Conservation (phyloP, 2,113 vertebrate genomes). For the Perca fluviatilis region DNA sequence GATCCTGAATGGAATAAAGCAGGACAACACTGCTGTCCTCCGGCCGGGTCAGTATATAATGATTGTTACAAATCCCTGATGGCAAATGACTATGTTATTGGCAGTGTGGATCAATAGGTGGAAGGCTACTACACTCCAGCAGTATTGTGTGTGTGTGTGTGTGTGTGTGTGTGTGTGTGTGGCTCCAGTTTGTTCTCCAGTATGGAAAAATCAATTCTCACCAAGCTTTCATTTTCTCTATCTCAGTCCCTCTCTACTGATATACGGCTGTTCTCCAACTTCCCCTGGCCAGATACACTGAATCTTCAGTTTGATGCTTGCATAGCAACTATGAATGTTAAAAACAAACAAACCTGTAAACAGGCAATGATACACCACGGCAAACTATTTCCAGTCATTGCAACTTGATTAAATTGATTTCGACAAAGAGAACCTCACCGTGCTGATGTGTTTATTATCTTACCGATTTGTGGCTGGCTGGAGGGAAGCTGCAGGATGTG, state of each 20-base stretch:
- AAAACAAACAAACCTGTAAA: conserved; percentile 22
- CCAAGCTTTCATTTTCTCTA: conserved; percentile 66
- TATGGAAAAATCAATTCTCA: conserved; percentile 77
- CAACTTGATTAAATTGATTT: conserved; percentile 51
- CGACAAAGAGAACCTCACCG: conserved; percentile 48
- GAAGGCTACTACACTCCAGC: conserved; percentile 58
- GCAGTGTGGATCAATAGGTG: conserved; percentile 76
- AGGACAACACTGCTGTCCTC: conserved; percentile 57
- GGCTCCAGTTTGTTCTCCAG: conserved; percentile 60
- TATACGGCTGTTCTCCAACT: conserved; percentile 33
- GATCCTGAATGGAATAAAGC: conserved; percentile 42
- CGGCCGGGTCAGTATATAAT: conserved; percentile 73
- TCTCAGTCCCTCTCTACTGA: conserved; percentile 39
- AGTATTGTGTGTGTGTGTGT: conserved; percentile 44
- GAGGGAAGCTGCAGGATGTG: conserved; percentile 57
- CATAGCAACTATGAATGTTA: conserved; percentile 21
- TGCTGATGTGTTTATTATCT: conserved; percentile 65
- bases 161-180: conserved; percentile 55
- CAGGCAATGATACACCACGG: background rate
- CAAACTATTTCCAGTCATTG: conserved; percentile 24
- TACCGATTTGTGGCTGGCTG: conserved; percentile 63
- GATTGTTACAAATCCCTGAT: conserved; percentile 78
- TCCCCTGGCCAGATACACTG: conserved; percentile 14
- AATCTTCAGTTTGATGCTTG: conserved; percentile 37
- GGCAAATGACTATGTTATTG: conserved; percentile 76